phyloP scores from a whole-genome alignment of 2,888 invertebrate species.

The Phaonia tiefii region DNA sequence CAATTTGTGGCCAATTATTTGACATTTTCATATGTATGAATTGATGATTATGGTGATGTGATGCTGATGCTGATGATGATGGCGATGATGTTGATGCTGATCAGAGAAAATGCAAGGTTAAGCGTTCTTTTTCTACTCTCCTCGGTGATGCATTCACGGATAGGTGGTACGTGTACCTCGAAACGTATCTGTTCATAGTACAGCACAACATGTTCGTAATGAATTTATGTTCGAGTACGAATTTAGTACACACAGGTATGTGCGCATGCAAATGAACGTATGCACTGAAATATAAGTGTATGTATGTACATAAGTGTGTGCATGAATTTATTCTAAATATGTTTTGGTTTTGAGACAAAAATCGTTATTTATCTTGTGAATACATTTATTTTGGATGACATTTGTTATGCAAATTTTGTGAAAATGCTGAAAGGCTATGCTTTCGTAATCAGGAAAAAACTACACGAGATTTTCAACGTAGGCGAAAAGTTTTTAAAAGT shows the following conservation, averaged over 20 bases:
- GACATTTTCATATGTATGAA: conserved; percentile 59
- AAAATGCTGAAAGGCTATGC: conserved; percentile 27
- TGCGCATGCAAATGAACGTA: background rate
- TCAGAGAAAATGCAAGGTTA: conserved; percentile 33
- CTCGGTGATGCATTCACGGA: conserved; percentile 15
- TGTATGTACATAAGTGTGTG: background rate
- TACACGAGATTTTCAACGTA: background rate
- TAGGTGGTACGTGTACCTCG: conserved; percentile 1
- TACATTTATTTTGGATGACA: conserved; percentile 48
- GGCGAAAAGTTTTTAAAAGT: background rate
- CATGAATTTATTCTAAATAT: conserved; percentile 34
- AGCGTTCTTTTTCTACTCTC: conserved; percentile 32
- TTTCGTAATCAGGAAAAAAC: conserved; percentile 23
- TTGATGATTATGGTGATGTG: no score
- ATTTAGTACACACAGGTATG: background rate
- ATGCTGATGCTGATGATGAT: conserved; percentile 10
- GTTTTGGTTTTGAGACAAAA: conserved; percentile 36
- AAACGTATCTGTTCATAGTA: no score
- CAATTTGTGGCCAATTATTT: conserved; percentile 65
- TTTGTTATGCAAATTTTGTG: conserved; percentile 55
- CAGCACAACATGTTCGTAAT: background rate
- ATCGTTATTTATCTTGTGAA: conserved; percentile 34
- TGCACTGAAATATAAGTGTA: background rate
- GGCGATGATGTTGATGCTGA: conserved; percentile 9
- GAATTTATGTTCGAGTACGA: no score